Conservation (phyloP, 35 echinoderm and acorn worm genomes). For the Apostichopus parvimensis region DNA sequence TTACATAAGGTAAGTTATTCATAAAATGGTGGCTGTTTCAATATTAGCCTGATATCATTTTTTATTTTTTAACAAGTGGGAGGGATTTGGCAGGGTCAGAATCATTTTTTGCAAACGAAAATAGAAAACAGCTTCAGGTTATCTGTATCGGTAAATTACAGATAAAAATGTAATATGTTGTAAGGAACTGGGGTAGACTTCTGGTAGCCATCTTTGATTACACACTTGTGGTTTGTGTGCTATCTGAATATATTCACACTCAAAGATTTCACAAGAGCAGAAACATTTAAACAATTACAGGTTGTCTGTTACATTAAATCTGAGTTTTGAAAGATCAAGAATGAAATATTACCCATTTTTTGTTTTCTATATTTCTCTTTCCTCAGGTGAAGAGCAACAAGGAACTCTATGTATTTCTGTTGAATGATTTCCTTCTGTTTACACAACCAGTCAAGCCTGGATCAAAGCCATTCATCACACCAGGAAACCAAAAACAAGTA, state of each 20-base stretch:
- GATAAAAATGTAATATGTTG: no score
- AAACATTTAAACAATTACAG: no score
- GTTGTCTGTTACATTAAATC: no score
- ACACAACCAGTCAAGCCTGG: constrained; percentile 78
- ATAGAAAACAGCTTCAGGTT: no score
- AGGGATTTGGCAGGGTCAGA: no score
- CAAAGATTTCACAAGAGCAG: no score
- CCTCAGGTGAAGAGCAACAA: constrained; percentile 91
- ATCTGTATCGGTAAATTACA: no score
- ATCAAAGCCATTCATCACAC: constrained; percentile 57
- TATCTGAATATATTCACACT: no score
- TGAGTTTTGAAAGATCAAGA: not conserved
- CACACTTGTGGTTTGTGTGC: no score
- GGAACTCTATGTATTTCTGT: constrained; percentile 90
- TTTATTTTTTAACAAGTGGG: not conserved
- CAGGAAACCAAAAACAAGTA: constrained; percentile 64
- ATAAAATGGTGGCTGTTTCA: not conserved
- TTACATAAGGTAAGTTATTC: constrained; percentile 72
- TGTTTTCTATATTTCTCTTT: constrained; percentile 23
- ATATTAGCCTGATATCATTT: not conserved
- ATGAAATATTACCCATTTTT: not conserved
- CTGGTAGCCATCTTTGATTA: not conserved
- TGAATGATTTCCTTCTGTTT: constrained; percentile 96
- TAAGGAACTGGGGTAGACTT: not conserved
- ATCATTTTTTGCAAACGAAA: no score